Conservation (phyloP, 2,888 invertebrate species). For the Ectropis crepuscularia region DNA sequence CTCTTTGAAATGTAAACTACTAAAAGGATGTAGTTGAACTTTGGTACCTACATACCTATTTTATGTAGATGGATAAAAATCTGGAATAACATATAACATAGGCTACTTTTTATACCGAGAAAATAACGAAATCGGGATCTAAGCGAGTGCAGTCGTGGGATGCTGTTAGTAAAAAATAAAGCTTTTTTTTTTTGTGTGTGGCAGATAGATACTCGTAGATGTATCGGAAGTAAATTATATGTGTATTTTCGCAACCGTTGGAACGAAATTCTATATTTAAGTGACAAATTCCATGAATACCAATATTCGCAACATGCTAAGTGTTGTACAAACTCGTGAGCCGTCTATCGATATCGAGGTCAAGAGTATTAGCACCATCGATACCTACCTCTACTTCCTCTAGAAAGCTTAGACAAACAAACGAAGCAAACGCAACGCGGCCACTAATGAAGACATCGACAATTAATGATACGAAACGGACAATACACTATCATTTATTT, state of each 20-base stretch:
- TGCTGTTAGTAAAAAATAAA: too few species aligned
- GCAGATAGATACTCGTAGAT: too few species aligned
- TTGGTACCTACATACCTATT: too few species aligned
- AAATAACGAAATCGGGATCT: too few species aligned
- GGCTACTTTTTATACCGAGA: too few species aligned
- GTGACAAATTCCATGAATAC: constrained; percentile 18
- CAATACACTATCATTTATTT: constrained; percentile 55
- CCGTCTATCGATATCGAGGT: constrained; percentile 62
- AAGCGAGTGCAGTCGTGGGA: too few species aligned
- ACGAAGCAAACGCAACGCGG: constrained; percentile 50
- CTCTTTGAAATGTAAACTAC: too few species aligned
- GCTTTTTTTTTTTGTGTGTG: too few species aligned
- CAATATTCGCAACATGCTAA: constrained; percentile 44
- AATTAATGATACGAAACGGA: constrained; percentile 55
- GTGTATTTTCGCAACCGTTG: constrained; percentile 12
- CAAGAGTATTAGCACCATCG: constrained; percentile 68
- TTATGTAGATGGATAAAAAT: too few species aligned
- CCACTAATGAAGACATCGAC: constrained; percentile 66
- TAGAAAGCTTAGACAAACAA: constrained; percentile 73
- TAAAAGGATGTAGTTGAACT: too few species aligned
- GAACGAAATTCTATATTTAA: constrained; percentile 24
- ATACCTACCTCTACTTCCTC: constrained; percentile 61
- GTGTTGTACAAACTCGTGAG: constrained; percentile 42
- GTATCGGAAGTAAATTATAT: too few species aligned
- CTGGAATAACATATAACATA: too few species aligned